phyloP scores from a whole-genome alignment of 2,113 vertebrate species.

The Haemorhous mexicanus region DNA sequence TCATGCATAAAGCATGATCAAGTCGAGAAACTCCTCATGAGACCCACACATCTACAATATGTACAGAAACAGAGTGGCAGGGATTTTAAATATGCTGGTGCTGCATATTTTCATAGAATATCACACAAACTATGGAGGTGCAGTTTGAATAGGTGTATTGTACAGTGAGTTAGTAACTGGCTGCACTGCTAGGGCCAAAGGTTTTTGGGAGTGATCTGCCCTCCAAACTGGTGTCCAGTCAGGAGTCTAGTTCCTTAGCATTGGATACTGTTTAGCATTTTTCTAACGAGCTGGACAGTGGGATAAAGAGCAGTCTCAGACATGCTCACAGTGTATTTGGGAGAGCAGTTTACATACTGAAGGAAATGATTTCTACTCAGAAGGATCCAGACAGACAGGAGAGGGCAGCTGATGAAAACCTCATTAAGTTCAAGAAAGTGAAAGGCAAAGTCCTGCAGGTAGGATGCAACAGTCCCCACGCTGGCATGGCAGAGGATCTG shows the following conservation, averaged over 20 bases:
- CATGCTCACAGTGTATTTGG: not conserved
- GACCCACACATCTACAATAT: not conserved
- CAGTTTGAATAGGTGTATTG: not conserved
- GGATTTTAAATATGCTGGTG: not conserved
- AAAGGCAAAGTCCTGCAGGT: not conserved
- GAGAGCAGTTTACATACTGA: not conserved
- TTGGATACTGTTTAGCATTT: not conserved
- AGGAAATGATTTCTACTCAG: not conserved
- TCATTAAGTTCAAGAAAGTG: not conserved
- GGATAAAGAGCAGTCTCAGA: not conserved
- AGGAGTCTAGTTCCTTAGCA: rapidly evolving
- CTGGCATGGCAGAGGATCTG: not conserved
- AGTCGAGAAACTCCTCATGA: not conserved
- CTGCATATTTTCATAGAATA: not conserved
- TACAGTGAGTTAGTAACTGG: not conserved
- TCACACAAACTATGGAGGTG: not conserved
- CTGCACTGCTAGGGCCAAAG: not conserved
- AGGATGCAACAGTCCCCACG: too few relatives aligned
- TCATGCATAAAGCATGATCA: not conserved
- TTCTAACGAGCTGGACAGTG: not conserved
- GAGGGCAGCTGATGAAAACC: not conserved
- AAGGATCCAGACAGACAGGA: not conserved
- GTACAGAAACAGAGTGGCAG: not conserved
- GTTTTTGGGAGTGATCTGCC: not conserved
- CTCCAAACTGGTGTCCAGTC: not conserved